Base-by-base conservation (phyloP, 2,888 invertebrate species). In the Drosophila imparisetae region DNA sequence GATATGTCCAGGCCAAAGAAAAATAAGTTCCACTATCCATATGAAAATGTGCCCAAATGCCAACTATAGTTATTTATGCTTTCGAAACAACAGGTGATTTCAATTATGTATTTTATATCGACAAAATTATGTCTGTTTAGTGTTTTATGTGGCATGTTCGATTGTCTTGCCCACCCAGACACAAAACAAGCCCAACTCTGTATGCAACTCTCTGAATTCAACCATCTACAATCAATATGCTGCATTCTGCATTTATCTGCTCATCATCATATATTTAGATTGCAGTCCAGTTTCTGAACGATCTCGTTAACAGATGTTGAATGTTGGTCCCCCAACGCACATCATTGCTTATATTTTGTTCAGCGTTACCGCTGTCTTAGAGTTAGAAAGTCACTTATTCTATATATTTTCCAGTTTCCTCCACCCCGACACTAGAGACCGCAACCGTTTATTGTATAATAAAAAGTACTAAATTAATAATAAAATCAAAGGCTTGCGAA, bases 61-160 rank as follows among this genome's bases (percentile, higher is more conserved):
- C 88, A 86, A 72, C 90, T 82, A 78, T 90, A 87, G 84, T 87
- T 77, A 83, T 79, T 79, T 80, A 81, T 82, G 84, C 86, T 87
- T 89, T 83, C 83, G 71, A 83, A 78, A 75, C 78, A 78, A 66
- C 87, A 88, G 86, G 90, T 87, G 86, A 90, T 86, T 86, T 74
- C 68, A 80, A 75, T 70, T 74, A 82, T 81, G 71, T 45, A 45
- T 81, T 75, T 57, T 73, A 45, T 66, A 58, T 66, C 60, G 65
- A 50, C 32, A 67, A 57, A 58, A 63, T 53, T n/a, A 57, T 71
- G 70, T 76, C 70, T 79, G 54, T 72, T 76, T 54, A 70, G 75
- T 85, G 75, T 72, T 78, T 63, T 62, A 71, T 89, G 89, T 89
- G 90, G 91, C 90, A 90, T 90, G 89, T 78, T 75, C 29, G 53